Evolutionary conservation across 2,888 invertebrate species (phyloP).

Genomic region (Rhingia campestris): DNA sequence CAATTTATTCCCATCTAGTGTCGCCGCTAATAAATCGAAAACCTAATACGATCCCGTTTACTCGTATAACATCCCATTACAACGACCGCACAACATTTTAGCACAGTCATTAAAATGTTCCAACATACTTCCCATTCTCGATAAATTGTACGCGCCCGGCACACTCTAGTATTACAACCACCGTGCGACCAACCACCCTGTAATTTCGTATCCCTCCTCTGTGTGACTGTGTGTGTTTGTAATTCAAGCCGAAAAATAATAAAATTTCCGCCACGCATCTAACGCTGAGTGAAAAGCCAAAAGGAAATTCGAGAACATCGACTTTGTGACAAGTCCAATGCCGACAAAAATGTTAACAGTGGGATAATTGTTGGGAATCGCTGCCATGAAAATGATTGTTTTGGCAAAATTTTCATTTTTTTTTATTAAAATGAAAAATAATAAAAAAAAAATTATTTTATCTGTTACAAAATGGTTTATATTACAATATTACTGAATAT

Average conservation of each 20-base stretch:
- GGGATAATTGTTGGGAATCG: background rate
- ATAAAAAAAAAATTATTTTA: no score
- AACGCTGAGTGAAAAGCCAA: constrained; percentile 46
- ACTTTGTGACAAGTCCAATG: constrained; percentile 70
- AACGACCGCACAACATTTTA: constrained; percentile 66
- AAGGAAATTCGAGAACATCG: constrained; percentile 70
- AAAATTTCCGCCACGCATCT: constrained; percentile 72
- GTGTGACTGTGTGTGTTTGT: constrained; percentile 37
- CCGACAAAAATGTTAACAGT: constrained; percentile 36
- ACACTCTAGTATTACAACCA: constrained; percentile 2
- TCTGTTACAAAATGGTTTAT: no score
- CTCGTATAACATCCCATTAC: constrained; percentile 53
- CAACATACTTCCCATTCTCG: constrained; percentile 63
- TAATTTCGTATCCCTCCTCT: no score
- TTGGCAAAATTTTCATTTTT: no score
- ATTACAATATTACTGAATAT: no score
- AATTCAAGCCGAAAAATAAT: constrained; percentile 69
- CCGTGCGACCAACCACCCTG: constrained; percentile 53
- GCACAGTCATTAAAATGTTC: constrained; percentile 66
- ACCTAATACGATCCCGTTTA: constrained; percentile 55
- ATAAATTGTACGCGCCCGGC: constrained; percentile 59
- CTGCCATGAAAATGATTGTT: background rate
- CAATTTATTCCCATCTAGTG: constrained; percentile 45
- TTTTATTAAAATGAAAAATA: no score
- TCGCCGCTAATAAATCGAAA: constrained; percentile 34